Conservation (phyloP, 2,113 vertebrate genomes). For the Poeciliopsis turrubarensis region DNA sequence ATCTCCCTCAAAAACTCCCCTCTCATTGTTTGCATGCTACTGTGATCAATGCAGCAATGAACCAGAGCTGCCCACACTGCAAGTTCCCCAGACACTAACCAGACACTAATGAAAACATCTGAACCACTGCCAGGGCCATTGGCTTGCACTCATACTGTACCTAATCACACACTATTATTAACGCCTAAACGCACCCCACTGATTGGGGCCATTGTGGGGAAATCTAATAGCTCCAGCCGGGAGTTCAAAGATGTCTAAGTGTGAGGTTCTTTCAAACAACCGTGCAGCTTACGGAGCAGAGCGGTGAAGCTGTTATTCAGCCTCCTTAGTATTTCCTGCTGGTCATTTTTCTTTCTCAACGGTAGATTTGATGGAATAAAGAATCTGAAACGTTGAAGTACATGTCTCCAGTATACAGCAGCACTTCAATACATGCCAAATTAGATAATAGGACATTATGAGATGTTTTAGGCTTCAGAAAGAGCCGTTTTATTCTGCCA, state of each 20-base stretch:
- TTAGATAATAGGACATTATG: neutral
- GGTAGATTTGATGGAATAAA: slow-evolving; percentile 17
- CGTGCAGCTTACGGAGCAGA: neutral
- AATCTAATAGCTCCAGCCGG: slow-evolving; percentile 34
- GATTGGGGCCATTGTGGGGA: slow-evolving; percentile 36
- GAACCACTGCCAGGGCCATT: slow-evolving; percentile 64
- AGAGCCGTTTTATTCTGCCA: no score
- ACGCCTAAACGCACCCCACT: slow-evolving; percentile 46
- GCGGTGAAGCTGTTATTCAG: slow-evolving; percentile 16
- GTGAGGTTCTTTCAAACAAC: slow-evolving; percentile 17
- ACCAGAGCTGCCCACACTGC: slow-evolving; percentile 59
- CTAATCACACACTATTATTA: slow-evolving; percentile 71
- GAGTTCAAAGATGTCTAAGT: slow-evolving; percentile 34
- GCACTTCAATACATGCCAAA: no score
- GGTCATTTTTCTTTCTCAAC: neutral
- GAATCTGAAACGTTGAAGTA: slow-evolving; percentile 8
- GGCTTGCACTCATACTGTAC: slow-evolving; percentile 52
- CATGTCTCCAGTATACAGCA: no score
- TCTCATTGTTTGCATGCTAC: slow-evolving; percentile 66
- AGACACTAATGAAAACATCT: slow-evolving; percentile 75
- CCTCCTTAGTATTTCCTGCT: slow-evolving; percentile 20
- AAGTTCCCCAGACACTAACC: slow-evolving; percentile 63
- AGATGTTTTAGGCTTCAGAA: neutral
- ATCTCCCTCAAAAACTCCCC: slow-evolving; percentile 60
- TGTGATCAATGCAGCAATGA: slow-evolving; percentile 66